Base-by-base conservation (phyloP, 2,797 vertebrate genomes). In the Halcyon badia region DNA sequence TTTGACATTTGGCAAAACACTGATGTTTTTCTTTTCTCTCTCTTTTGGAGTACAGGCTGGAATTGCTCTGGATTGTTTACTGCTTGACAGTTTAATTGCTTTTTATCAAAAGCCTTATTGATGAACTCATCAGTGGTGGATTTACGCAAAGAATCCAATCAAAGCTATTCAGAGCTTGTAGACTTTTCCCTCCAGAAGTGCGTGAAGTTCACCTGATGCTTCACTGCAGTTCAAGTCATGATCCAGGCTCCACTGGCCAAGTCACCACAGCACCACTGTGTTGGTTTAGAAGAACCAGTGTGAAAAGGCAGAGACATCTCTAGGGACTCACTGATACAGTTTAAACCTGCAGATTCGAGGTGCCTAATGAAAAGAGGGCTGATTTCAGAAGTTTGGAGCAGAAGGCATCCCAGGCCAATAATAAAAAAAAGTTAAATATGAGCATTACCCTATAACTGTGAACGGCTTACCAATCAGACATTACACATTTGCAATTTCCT, bases 81-180 rank as follows among this genome's bases (percentile, higher is more conserved):
- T 61, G 49, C 61, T 81, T 90, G 72, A 83, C 41, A 81, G n/a
- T 75, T 94, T 76, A 83, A 96, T 72, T 83, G 72, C 14, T 87
- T 97, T 85, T 95, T 90, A 91, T 83, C 72, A 82, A 60, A 69
- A 86, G 31, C 42, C 46, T 81, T 89, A 89, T 39, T 83, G 89
- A 94, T 51, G 33, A 88, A 89, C 58, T 69, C 65, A 72, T 65
- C 65, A 56, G 54, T 1, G 5, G 51, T 30, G 20, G 58, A 81
- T 83, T 86, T 88, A 90, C 8, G 9, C 18, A 71, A 71, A 91
- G 66, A 87, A 71, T 24, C 44, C 33, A 25, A 71, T 41, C 35
- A 60, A 76, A 90, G 35, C 56, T 70, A 14, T 64, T 41, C 62
- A 87, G 39, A 77, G 22, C 17, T 62, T 24, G 39, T 46, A 0